Base-by-base conservation (phyloP, 35 echinoderm and acorn worm species). In the Patiria miniata region DNA sequence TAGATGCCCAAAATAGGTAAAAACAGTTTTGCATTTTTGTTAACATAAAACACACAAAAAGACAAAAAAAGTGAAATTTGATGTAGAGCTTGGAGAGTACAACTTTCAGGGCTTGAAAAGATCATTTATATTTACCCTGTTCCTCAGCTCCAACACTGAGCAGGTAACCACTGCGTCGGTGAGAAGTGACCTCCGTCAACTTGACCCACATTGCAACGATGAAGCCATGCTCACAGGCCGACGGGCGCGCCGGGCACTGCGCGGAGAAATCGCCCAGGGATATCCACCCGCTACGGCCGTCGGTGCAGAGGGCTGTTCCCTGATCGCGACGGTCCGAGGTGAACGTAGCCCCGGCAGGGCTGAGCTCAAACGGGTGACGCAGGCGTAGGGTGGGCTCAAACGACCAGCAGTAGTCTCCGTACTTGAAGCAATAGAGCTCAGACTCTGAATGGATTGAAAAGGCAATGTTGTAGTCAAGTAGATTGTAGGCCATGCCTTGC, bases 121-220 rank as follows among this genome's bases (percentile, higher is more conserved):
- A 47, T 4, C 42, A 6, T 47, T 47, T 47, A 47, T n/a, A 26
- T 39, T 82, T 89, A 94, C 92, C 92, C 32, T 84, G 39, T 37
- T 85, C 68, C n/a, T 86, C 81, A 39, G 92, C 92, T 52, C 92
- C 92, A 81, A 94, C 68, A 53, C 92, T 94, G 12, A 90, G 39
- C 19, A 94, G 52, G 73, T 89, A 82, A 1, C 83, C 39, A 56
- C 37, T 73, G 19, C 68, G 51, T 33, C 36, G 4, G 38, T 54
- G 38, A n/a, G 54, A 37, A 0, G 87, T 82, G 0, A 78, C 55
- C 21, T 37, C 32, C 14, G 80, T 42, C 19, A 97, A 29, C 36
- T 78, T 91, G 32, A 94, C 18, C 95, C 95, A 97, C 8, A 91
- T 18, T 9, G 88, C 80, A 7, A 97, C 0, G 16, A 88, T 61